Percentiles rank a stretch among this genome's conserved stretches.
Conservation (phyloP, 2,797 vertebrate species). For the Acomys russatus region DNA sequence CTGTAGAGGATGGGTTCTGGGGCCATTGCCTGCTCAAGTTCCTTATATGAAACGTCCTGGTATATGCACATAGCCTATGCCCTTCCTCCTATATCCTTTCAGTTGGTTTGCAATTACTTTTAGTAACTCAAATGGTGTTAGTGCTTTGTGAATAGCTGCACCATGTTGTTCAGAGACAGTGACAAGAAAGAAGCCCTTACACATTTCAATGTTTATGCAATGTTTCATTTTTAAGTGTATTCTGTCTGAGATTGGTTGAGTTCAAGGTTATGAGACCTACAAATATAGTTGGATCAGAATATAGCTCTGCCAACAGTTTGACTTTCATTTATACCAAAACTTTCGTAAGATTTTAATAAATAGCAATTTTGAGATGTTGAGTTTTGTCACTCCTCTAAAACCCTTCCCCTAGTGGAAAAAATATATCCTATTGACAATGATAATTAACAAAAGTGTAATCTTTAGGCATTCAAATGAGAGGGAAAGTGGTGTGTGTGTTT, state of each 20-base stretch:
- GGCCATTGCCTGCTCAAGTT: background rate
- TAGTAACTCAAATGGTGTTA: background rate
- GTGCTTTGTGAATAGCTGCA: background rate
- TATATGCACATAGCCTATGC: background rate
- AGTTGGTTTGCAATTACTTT: background rate
- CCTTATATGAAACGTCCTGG: background rate
- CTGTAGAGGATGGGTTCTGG: background rate
- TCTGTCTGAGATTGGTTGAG: background rate
- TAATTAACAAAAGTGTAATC: background rate
- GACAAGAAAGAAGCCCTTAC: background rate
- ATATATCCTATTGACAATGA: background rate
- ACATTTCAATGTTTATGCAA: background rate
- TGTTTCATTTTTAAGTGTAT: background rate
- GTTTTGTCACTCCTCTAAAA: background rate
- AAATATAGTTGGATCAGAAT: too few relatives aligned
- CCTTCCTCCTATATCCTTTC: background rate
- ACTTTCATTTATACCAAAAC: background rate
- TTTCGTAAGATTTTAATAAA: slow-evolving; percentile 27
- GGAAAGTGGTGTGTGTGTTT: background rate
- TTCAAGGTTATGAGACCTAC: background rate
- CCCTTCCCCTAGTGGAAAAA: background rate
- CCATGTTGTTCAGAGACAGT: background rate
- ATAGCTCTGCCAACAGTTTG: background rate
- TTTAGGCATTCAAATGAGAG: background rate
- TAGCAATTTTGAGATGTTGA: slow-evolving; percentile 23